Percentiles rank a stretch among this genome's conserved stretches.
phyloP scores from a whole-genome alignment of 2,797 vertebrate genomes.

The Characodon lateralis region DNA sequence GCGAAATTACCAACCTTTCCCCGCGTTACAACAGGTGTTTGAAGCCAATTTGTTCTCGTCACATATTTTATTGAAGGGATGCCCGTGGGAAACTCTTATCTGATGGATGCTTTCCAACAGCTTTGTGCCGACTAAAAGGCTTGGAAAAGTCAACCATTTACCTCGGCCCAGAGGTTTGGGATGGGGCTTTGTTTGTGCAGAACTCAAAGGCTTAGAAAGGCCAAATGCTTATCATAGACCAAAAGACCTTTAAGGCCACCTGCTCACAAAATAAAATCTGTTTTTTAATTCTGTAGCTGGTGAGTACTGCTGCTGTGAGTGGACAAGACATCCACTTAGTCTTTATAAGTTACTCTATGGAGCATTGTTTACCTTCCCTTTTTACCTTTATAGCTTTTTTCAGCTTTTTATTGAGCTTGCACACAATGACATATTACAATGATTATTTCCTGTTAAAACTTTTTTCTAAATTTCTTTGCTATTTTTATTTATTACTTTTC shows the following conservation, averaged over 20 bases:
- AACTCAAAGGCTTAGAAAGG: constrained; percentile 81
- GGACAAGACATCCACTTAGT: constrained; percentile 60
- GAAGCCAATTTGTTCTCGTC: constrained; percentile 74
- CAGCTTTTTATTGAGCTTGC: constrained; percentile 9
- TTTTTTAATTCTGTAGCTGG: constrained; percentile 67
- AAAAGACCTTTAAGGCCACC: constrained; percentile 80
- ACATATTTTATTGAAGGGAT: constrained; percentile 76
- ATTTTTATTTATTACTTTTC: neutral
- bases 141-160: constrained; percentile 82
- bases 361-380: constrained; percentile 31
- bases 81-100: constrained; percentile 79
- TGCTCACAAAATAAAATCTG: constrained; percentile 75
- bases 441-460: neutral
- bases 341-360: constrained; percentile 37
- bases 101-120: constrained; percentile 83
- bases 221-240: constrained; percentile 77
- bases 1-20: constrained; percentile 64
- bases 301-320: constrained; percentile 68
- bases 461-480: neutral
- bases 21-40: constrained; percentile 71
- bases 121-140: constrained; percentile 82
- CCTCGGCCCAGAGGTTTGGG: constrained; percentile 78
- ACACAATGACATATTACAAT: neutral
- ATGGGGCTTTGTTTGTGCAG: constrained; percentile 79
- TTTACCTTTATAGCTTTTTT: constrained; percentile 9